A percentile compares a stretch with the other conserved stretches of the same genome.
Evolutionary conservation across 1,140 invertebrate genomes (phyloP).

Genomic region (Drosophila saltans): DNA sequence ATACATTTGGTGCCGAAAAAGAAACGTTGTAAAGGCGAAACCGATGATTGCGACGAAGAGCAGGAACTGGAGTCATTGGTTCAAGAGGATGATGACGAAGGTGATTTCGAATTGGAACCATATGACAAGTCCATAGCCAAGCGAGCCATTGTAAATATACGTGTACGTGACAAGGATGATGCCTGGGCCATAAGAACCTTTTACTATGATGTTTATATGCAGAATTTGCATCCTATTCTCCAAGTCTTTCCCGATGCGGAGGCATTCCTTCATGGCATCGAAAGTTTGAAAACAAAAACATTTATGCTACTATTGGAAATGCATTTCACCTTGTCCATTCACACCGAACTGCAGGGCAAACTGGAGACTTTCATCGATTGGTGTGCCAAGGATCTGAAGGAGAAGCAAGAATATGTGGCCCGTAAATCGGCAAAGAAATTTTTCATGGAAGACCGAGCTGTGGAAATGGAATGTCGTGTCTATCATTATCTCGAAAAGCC

Average conservation of each 20-base stretch:
- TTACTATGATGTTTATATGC: slow-evolving; percentile 72
- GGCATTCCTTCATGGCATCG: slow-evolving; percentile 62
- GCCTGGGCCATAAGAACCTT: slow-evolving; percentile 78
- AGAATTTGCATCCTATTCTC: slow-evolving; percentile 67
- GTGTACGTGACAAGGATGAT: slow-evolving; percentile 73
- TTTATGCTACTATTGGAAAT: slow-evolving; percentile 76
- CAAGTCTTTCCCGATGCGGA: slow-evolving; percentile 70
- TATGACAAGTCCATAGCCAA: slow-evolving; percentile 72
- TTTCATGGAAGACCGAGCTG: slow-evolving; percentile 76
- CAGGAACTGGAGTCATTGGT: slow-evolving; percentile 23
- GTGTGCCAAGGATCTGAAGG: slow-evolving; percentile 65
- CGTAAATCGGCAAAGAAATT: slow-evolving; percentile 76
- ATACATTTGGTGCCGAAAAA: slow-evolving; percentile 60
- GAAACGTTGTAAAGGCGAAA: background rate
- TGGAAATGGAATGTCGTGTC: slow-evolving; percentile 57
- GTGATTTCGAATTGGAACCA: slow-evolving; percentile 49
- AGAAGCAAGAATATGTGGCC: slow-evolving; percentile 73
- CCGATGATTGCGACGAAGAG: slow-evolving; percentile 10
- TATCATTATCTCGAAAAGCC: slow-evolving; percentile 47
- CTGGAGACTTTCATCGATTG: slow-evolving; percentile 71
- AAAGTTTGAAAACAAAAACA: slow-evolving; percentile 71
- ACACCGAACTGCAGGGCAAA: slow-evolving; percentile 67
- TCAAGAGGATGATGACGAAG: slow-evolving; percentile 26
- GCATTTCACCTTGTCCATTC: slow-evolving; percentile 72
- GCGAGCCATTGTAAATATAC: slow-evolving; percentile 69